A percentile compares a stretch with the other conserved stretches of the same genome.
These are phyloP conservation scores for Lateolabrax maculatus DNA, from an alignment of 2,797 vertebrate species.

Conservation along the genomic window DNA sequence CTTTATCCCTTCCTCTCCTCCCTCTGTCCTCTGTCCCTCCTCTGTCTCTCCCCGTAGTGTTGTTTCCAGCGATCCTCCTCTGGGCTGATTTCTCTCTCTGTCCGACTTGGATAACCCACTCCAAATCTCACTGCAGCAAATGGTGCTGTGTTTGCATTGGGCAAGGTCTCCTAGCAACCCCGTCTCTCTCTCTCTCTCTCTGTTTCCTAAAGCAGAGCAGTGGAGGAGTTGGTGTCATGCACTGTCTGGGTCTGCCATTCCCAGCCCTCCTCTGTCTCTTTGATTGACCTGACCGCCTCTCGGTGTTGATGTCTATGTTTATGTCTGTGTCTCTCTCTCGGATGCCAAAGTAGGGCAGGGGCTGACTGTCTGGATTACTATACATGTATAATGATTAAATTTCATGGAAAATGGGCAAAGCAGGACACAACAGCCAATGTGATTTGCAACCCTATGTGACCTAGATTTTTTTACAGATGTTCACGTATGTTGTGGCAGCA, in stretches of 20 bases:
- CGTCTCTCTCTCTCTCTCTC: conserved; percentile 52
- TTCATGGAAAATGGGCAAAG: conserved; percentile 53
- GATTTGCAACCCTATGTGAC: conserved; percentile 53
- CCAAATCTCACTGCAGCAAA: conserved; percentile 83
- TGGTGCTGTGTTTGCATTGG: conserved; percentile 84
- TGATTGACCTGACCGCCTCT: conserved; percentile 65
- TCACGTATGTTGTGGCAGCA: conserved; percentile 34
- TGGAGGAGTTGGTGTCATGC: conserved; percentile 73
- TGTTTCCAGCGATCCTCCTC: conserved; percentile 61
- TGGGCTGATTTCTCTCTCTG: conserved; percentile 47
- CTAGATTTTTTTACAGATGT: conserved; percentile 72
- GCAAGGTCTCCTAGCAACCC: conserved; percentile 86
- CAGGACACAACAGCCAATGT: conserved; percentile 40
- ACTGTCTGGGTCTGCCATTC: conserved; percentile 72
- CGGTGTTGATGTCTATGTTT: conserved; percentile 58
- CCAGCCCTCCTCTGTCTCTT: conserved; percentile 51
- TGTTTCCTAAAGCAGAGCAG: conserved; percentile 69
- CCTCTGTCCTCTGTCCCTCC: conserved; percentile 16
- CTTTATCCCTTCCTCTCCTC: conserved; percentile 7
- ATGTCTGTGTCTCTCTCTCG: conserved; percentile 36
- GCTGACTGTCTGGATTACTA: conserved; percentile 64
- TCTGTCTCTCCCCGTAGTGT: conserved; percentile 25
- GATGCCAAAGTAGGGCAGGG: conserved; percentile 65
- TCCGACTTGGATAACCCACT: conserved; percentile 74
- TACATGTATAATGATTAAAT: conserved; percentile 63